Base-by-base conservation (phyloP, 2,888 invertebrate genomes). In the Mythimna ferrago region DNA sequence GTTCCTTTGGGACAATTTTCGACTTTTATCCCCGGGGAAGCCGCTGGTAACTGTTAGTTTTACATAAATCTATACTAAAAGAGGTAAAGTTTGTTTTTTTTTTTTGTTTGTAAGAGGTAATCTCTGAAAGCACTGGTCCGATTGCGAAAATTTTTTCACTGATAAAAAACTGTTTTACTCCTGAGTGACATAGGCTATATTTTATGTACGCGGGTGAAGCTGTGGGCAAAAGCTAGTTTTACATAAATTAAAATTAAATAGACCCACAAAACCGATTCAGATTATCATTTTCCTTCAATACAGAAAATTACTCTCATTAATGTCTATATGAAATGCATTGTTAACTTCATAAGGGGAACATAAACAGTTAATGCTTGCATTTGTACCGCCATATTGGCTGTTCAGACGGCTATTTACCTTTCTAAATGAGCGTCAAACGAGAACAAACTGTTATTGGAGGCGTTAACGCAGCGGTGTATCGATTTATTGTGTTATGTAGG, bases 351-450 rank as follows among this genome's bases (percentile, higher is more conserved):
- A 87, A 82, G 82, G 73, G 80, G 72, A 77, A 85, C 84, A 87
- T 91, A 89, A 91, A 92, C 89, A 85, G 89, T 83, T 93, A 92
- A 92, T 88, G 90, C 86, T 82, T 87, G 88, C 91, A 90, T 91
- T 92, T 88, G 90, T 88, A 88, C 85, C 87, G 83, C 87, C 90
- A 89, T 93, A 92, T 92, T 91, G 91, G 90, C 90, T 90, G 89
- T 93, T 92, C 89, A 91, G 89, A 84, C 78, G 89, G 87, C 82
- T 93, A 89, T 92, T 94, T 93, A 92, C 93, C 91, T 93, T 91
- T 90, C 91, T 88, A 93, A 94, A 94, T 92, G 93, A 93, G 90
- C 90, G 81, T 91, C 92, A 93, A 94, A 94, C 89, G 91, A 93
- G 93, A 94, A 92, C 90, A 91, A 91, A 94, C 89, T 92, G 93